Conservation (phyloP, 2,797 vertebrate genomes). For the Channa striata region DNA sequence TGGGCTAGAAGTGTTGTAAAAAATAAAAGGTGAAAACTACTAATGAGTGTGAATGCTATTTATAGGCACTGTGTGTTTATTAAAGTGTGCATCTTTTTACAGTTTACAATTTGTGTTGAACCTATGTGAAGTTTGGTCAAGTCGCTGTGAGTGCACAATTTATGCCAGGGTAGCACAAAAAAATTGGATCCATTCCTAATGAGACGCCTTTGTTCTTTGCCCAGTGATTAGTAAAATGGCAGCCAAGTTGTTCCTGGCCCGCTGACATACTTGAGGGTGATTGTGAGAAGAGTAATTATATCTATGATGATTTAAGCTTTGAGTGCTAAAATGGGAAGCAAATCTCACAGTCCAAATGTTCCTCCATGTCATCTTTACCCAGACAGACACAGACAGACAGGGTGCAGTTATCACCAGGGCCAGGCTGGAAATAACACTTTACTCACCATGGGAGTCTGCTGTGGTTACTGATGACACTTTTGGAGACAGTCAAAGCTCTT, state of each 20-base stretch:
- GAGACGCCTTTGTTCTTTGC: too few species aligned
- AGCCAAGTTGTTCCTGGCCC: constrained; percentile 35
- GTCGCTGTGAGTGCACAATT: too few species aligned
- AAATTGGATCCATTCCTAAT: too few species aligned
- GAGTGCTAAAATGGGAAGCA: constrained; percentile 69
- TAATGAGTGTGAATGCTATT: too few species aligned
- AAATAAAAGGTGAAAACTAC: too few species aligned
- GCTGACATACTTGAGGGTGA: constrained; percentile 47
- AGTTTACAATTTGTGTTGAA: too few species aligned
- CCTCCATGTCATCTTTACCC: constrained; percentile 51
- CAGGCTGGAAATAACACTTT: constrained; percentile 70
- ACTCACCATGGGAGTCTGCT: constrained; percentile 36
- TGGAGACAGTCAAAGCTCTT: constrained; percentile 13
- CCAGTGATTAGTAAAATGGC: too few species aligned
- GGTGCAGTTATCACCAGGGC: constrained; percentile 60
- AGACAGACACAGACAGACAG: constrained; percentile 43
- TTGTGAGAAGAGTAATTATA: constrained; percentile 62
- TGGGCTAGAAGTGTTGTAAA: too few species aligned
- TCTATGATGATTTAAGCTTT: constrained; percentile 55
- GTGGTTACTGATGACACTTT: constrained; percentile 39
- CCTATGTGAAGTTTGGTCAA: too few species aligned
- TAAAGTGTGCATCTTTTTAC: too few species aligned
- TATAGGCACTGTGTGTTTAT: too few species aligned
- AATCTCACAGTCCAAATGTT: constrained; percentile 67
- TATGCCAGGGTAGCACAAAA: too few species aligned